Evolutionary conservation across 1,140 invertebrate species (phyloP).

Genomic region (Teleopsis dalmanni): DNA sequence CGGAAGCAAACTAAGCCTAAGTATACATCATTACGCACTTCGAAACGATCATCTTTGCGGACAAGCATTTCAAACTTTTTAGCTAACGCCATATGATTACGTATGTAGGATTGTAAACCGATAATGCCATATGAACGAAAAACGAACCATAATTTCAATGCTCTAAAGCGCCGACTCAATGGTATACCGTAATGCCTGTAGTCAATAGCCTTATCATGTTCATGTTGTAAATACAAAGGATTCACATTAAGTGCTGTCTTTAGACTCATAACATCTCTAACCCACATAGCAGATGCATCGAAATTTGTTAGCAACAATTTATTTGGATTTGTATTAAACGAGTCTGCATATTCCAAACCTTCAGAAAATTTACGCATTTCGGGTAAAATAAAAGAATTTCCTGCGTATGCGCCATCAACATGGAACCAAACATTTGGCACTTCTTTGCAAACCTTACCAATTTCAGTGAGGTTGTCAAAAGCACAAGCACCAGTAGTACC

Average conservation of each 20-base stretch:
- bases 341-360: constrained; percentile 77
- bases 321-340: constrained; percentile 89
- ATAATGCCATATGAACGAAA: constrained; percentile 74
- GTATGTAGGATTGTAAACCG: constrained; percentile 74
- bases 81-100: constrained; percentile 80
- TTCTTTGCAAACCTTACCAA: constrained; percentile 69
- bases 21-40: constrained; percentile 74
- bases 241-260: constrained; percentile 85
- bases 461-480: constrained; percentile 72
- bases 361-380: constrained; percentile 67
- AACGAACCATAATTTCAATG: constrained; percentile 85
- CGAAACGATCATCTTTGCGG: constrained; percentile 67
- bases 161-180: constrained; percentile 74
- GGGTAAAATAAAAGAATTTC: constrained; percentile 76
- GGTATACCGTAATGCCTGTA: constrained; percentile 88
- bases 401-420: constrained; percentile 77
- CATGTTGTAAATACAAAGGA: constrained; percentile 85
- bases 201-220: constrained; percentile 61
- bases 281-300: constrained; percentile 87
- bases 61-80: constrained; percentile 77
- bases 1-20: constrained; percentile 66
- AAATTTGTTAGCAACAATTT: constrained; percentile 88
- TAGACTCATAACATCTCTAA: constrained; percentile 68
- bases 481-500: constrained; percentile 77
- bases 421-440: constrained; percentile 61